Conservation (phyloP, 2,797 vertebrate species). For the Mormyrops attenuatus region DNA sequence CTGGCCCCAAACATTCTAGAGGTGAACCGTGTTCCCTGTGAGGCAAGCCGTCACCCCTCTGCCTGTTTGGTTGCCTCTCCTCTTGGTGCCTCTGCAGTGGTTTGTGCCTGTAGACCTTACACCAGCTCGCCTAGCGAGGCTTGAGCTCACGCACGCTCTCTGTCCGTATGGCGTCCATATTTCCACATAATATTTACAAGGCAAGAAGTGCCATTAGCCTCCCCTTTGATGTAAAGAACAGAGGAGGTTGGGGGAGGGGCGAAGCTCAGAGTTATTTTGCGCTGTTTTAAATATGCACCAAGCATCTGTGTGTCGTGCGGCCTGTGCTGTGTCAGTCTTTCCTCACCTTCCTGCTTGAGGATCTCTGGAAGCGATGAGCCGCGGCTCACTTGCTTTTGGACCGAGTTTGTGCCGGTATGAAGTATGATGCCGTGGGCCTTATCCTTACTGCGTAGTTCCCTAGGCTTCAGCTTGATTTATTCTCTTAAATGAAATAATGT, state of each 20-base stretch:
- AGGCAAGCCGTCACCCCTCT: neutral
- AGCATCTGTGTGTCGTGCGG: neutral
- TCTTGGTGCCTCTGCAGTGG: neutral
- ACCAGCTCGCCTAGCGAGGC: neutral
- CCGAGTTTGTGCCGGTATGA: neutral
- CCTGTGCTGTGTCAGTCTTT: neutral
- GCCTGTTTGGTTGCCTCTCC: neutral
- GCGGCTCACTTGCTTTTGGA: neutral
- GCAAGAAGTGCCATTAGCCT: neutral
- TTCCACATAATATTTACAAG: neutral
- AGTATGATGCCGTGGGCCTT: neutral
- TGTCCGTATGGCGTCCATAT: neutral
- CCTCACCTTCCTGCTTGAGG: neutral
- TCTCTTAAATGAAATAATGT: neutral
- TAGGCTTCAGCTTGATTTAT: neutral
- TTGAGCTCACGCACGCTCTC: neutral
- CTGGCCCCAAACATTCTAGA: neutral
- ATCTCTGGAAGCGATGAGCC: neutral
- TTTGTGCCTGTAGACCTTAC: neutral
- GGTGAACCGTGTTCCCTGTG: neutral
- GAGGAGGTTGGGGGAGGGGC: neutral
- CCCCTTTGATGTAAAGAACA: slow-evolving; percentile 12
- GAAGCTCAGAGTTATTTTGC: neutral
- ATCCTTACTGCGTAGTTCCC: neutral
- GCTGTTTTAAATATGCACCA: neutral